Base-by-base conservation (phyloP, 2,113 vertebrate genomes). In the Centropus bengalensis region DNA sequence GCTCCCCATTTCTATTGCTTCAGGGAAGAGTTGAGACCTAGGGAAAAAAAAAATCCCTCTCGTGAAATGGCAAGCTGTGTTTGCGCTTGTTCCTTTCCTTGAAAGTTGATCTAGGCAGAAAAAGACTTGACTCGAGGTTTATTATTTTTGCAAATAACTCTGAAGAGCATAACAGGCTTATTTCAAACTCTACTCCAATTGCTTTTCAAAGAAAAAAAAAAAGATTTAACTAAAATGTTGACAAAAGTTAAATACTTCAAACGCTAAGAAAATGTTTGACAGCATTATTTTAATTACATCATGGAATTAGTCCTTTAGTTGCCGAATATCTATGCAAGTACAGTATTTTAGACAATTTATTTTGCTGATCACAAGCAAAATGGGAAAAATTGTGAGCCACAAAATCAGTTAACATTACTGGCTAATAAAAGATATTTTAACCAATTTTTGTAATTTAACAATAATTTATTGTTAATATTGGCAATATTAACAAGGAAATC, bases 1-100 rank as follows among this genome's bases (percentile, higher is more conserved):
- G 24, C 86, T 75, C 73, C 67, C 80, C 33, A 1, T 91, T 90
- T 92, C 88, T 91, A 4, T 96, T 70, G 95, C 96, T 95, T 51
- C 86, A 77, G 93, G 94, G 87, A 71, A 87, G 68, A 88, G 66
- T 5, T 80, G 67, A 95, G 82, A 81, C 76, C 76, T 79, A 75
- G 76, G 6, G 56, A 44, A 47, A 71, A 52, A 66, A 62, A 78
- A 79, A 68, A 24, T 68, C 36, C 63, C 82, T 67, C 63, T 87
- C 58, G 7, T n/a, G 70, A 88, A 67, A 86, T 23, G 26, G 68
- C 85, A 96, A 83, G 93, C 47, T 83, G 68, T 77, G 88, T 68
- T 97, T 91, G 33, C 24, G 52, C 16, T 75, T 12, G 32, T 8
- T 56, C 18, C 27, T 64, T 52, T 71, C 68, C 79, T 85, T 70